A percentile compares a stretch with the other conserved stretches of the same genome.
These are phyloP conservation scores for Enteromius radiatus DNA, from an alignment of 2,797 vertebrate species.

Conservation along the genomic window DNA sequence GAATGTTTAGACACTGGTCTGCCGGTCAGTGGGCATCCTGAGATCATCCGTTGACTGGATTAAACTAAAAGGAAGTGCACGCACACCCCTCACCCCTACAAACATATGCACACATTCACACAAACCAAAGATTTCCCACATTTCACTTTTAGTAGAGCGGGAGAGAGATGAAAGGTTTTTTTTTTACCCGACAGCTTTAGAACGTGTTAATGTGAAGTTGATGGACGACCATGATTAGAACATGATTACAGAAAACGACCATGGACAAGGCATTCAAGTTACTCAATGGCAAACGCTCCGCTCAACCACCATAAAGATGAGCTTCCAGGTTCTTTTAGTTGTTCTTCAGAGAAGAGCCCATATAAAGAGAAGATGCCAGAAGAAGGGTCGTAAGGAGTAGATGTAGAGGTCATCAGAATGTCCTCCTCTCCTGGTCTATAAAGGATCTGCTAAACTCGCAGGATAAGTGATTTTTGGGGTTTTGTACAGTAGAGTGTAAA, in stretches of 20 bases:
- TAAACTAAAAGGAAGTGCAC: slow-evolving; percentile 22
- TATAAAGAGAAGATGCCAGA: slow-evolving; percentile 12
- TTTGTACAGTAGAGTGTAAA: slow-evolving; percentile 47
- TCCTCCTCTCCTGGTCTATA: slow-evolving; percentile 39
- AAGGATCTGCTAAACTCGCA: slow-evolving; percentile 42
- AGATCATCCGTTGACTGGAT: slow-evolving; percentile 13
- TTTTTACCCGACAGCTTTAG: not conserved
- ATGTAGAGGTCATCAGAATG: slow-evolving; percentile 31
- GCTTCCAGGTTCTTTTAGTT: slow-evolving; percentile 32
- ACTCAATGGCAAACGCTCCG: slow-evolving; percentile 28
- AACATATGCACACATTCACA: slow-evolving; percentile 16
- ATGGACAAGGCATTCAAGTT: slow-evolving; percentile 32
- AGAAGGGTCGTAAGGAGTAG: slow-evolving; percentile 11
- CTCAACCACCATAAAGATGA: slow-evolving; percentile 24
- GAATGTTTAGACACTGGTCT: slow-evolving; percentile 52
- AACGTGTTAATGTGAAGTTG: not conserved
- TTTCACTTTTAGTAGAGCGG: slow-evolving; percentile 2
- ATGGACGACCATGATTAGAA: slow-evolving; percentile 24
- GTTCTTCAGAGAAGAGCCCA: slow-evolving; percentile 30
- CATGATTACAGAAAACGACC: slow-evolving; percentile 26
- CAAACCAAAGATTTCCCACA: slow-evolving; percentile 32
- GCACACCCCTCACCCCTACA: slow-evolving; percentile 15
- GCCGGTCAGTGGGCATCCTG: slow-evolving; percentile 18
- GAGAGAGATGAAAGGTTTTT: slow-evolving; percentile 19
- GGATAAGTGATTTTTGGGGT: slow-evolving; percentile 44